Evolutionary conservation across 2,888 invertebrate genomes (phyloP).

Genomic region (Spatulosminthurus flaviceps): DNA sequence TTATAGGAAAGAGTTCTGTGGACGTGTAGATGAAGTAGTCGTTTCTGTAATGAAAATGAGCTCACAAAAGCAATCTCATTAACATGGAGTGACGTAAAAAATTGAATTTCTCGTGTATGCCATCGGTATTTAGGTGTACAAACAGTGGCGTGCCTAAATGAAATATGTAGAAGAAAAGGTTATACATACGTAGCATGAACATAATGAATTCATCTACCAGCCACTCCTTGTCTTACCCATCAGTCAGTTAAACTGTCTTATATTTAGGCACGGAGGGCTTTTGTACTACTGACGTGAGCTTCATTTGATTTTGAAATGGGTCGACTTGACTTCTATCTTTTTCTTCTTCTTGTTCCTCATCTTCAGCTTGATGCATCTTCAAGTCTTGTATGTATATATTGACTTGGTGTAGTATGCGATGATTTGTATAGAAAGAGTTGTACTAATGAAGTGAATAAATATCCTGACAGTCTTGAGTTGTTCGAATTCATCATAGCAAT

Average conservation of each 20-base stretch:
- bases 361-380: constrained; percentile 13
- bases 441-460: constrained; percentile 50
- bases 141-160: constrained; percentile 51
- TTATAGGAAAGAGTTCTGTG: background rate
- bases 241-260: constrained; percentile 45
- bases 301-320: constrained; percentile 40
- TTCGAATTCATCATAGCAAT: constrained; percentile 18
- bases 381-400: background rate
- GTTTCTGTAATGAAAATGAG: constrained; percentile 45
- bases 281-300: constrained; percentile 38
- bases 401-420: constrained; percentile 30
- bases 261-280: constrained; percentile 32
- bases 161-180: constrained; percentile 42
- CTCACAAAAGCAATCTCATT: constrained; percentile 48
- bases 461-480: constrained; percentile 34
- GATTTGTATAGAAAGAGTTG: constrained; percentile 51
- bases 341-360: background rate
- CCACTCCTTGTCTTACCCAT: constrained; percentile 54
- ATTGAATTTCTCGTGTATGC: constrained; percentile 41
- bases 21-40: constrained; percentile 34
- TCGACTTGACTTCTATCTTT: constrained; percentile 26
- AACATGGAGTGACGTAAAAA: constrained; percentile 40
- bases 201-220: constrained; percentile 55
- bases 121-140: constrained; percentile 49
- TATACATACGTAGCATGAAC: constrained; percentile 8